phyloP scores from a whole-genome alignment of 2,113 vertebrate species.

The rat (Rattus norvegicus) region GRCr8 NC_086034.1:3347001-3347500 shows the following conservation, averaged over 20 bases:
- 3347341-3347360: neutral
- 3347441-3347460: neutral
- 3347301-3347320: neutral
- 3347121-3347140: neutral
- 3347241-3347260: neutral
- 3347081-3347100: neutral
- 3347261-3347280: neutral
- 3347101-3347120: neutral
- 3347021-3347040: neutral
- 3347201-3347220: neutral
- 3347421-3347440: neutral
- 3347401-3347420: neutral
- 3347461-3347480: constrained; percentile 7
- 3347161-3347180: neutral
- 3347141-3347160: neutral
- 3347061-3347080: neutral
- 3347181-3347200: neutral
- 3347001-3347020: neutral
- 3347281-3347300: neutral
- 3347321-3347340: neutral
- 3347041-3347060: neutral
- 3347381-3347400: neutral
- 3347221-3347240: neutral
- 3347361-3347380: neutral
- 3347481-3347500: neutral